phyloP scores from a whole-genome alignment of 2,113 vertebrate species.

The Ochotona princeps region DNA sequence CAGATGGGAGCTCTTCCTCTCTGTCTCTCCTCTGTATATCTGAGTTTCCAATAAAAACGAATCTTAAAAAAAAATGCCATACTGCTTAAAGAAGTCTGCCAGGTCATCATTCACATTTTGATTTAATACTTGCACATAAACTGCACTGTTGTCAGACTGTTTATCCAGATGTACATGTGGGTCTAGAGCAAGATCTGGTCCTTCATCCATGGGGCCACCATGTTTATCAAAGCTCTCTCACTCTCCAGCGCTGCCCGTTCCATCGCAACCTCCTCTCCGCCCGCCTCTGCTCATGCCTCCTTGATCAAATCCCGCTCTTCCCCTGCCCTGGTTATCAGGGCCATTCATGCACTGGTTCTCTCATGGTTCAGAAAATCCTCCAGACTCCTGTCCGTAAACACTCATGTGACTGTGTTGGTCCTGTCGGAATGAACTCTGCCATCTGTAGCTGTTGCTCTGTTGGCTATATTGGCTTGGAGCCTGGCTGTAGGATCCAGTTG shows the following conservation, averaged over 20 bases:
- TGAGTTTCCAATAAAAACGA: no score
- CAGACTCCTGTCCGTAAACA: no score
- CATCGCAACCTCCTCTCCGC: background rate
- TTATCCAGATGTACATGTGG: conserved; percentile 89
- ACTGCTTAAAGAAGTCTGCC: conserved; percentile 95
- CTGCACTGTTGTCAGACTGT: conserved; percentile 94
- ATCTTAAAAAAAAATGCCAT: conserved; percentile 75
- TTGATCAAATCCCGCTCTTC: background rate
- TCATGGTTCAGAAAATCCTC: no score
- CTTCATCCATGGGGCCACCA: conserved; percentile 89
- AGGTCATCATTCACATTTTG: conserved; percentile 93
- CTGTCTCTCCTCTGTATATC: no score
- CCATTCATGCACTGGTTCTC: no score
- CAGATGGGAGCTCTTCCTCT: no score
- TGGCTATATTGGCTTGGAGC: no score
- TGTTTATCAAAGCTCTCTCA: background rate
- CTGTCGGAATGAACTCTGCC: no score
- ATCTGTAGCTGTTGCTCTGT: no score
- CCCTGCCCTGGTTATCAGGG: no score
- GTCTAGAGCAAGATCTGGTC: conserved; percentile 92
- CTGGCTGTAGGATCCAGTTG: background rate
- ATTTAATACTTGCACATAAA: conserved; percentile 94
- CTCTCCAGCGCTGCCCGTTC: background rate
- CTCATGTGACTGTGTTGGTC: no score
- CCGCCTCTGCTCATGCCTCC: background rate